Conservation (phyloP, 2,888 invertebrate genomes). For the Caenorhabditis imperialis region DNA sequence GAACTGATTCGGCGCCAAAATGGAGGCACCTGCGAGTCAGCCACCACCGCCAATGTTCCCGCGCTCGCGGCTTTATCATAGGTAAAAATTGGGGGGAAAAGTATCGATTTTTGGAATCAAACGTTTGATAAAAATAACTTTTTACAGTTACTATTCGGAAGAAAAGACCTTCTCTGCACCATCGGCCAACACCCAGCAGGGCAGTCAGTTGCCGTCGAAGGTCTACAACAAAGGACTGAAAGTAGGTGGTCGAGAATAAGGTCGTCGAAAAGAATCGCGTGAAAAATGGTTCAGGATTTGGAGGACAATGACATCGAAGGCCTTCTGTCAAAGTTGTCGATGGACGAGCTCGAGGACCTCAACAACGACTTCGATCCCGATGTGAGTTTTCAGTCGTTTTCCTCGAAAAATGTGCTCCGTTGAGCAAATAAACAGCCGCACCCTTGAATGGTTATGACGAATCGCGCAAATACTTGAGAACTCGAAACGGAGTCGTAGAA, state of each 20-base stretch:
- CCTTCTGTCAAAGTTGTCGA: constrained; percentile 90
- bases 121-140: too few relatives aligned
- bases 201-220: constrained; percentile 56
- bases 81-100: constrained; percentile 14
- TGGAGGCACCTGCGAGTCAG: constrained; percentile 28
- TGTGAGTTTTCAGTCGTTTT: constrained; percentile 83
- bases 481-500: too few relatives aligned
- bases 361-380: constrained; percentile 99
- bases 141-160: constrained; percentile 75
- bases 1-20: too few relatives aligned
- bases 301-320: constrained; percentile 88
- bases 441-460: too few relatives aligned
- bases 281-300: constrained; percentile 66
- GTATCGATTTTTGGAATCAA: too few relatives aligned
- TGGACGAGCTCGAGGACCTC: constrained; percentile 95
- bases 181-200: constrained; percentile 52
- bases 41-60: constrained; percentile 61
- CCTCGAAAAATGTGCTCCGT: background rate
- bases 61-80: constrained; percentile 58
- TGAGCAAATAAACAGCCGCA: too few relatives aligned
- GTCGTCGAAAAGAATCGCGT: constrained; percentile 5
- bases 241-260: constrained; percentile 46
- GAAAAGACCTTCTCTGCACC: constrained; percentile 73
- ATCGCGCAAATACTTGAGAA: too few relatives aligned
- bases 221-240: constrained; percentile 70